These are phyloP conservation scores for Leistus spinibarbis DNA, from an alignment of 2,888 invertebrate genomes.

Conservation along the genomic window DNA sequence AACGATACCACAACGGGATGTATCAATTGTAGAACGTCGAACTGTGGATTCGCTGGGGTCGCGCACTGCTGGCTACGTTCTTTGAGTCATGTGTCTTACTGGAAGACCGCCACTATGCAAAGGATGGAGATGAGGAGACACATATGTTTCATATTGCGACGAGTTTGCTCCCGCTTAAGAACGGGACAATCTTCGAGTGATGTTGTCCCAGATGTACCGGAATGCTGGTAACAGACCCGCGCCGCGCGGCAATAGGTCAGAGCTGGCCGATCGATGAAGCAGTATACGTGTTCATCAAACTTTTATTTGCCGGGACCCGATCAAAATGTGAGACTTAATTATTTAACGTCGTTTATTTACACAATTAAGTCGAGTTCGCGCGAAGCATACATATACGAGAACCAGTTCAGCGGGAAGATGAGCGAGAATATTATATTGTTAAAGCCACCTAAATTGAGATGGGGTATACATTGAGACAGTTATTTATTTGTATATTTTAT, in stretches of 20 bases:
- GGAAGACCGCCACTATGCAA: neutral
- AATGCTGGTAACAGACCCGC: slow-evolving; percentile 33
- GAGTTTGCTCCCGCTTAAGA: slow-evolving; percentile 25
- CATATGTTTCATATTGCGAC: slow-evolving; percentile 8
- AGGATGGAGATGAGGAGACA: neutral
- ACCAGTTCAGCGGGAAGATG: neutral
- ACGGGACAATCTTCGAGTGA: slow-evolving; percentile 34
- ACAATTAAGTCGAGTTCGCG: neutral
- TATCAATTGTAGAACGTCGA: neutral
- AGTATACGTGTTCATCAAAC: slow-evolving; percentile 35
- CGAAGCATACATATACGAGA: neutral
- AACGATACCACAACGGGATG: neutral
- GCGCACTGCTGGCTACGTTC: neutral
- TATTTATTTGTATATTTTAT: too few relatives aligned
- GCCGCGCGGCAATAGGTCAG: slow-evolving; percentile 36
- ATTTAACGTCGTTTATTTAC: neutral
- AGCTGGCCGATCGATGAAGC: slow-evolving; percentile 36
- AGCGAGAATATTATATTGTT: neutral
- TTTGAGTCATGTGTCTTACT: neutral
- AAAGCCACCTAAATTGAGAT: too few relatives aligned
- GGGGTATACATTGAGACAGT: too few relatives aligned
- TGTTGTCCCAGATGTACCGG: slow-evolving; percentile 38
- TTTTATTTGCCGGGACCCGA: slow-evolving; percentile 28
- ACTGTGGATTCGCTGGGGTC: too few relatives aligned
- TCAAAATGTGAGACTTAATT: neutral